phyloP scores from a whole-genome alignment of 2,888 invertebrate genomes.

The Torymus auratus region DNA sequence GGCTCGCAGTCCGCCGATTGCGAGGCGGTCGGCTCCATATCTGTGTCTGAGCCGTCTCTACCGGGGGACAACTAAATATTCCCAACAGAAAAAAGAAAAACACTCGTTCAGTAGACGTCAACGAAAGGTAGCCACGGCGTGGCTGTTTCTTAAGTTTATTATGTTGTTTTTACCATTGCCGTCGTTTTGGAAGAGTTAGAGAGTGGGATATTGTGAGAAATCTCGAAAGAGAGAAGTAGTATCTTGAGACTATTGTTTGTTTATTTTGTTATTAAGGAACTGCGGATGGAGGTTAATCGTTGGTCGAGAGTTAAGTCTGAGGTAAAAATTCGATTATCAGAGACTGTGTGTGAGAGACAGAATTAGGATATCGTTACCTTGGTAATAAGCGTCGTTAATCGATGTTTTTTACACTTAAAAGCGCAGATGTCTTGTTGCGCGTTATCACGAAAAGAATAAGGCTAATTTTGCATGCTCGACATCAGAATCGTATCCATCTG shows the following conservation, averaged over 20 bases:
- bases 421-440: slow-evolving; percentile 30
- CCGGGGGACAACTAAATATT: slow-evolving; percentile 86
- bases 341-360: not conserved
- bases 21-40: slow-evolving; percentile 92
- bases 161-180: slow-evolving; percentile 38
- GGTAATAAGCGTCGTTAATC: not conserved
- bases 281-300: slow-evolving; percentile 60
- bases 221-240: slow-evolving; percentile 26
- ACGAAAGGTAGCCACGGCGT: not conserved
- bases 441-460: not conserved
- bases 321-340: slow-evolving; percentile 46
- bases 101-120: not conserved
- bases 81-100: slow-evolving; percentile 19
- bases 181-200: slow-evolving; percentile 33
- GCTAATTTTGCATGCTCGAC: slow-evolving; percentile 24
- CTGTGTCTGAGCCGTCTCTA: slow-evolving; percentile 88
- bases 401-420: slow-evolving; percentile 35
- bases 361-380: slow-evolving; percentile 2
- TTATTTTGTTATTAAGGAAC: slow-evolving; percentile 22
- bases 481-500: slow-evolving; percentile 36
- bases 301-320: slow-evolving; percentile 63
- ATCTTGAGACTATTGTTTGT: slow-evolving; percentile 40
- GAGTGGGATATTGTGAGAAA: slow-evolving; percentile 15
- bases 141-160: slow-evolving; percentile 21
- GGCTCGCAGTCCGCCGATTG: slow-evolving; percentile 96